Evolutionary conservation across 2,888 invertebrate genomes (phyloP), one percentile per base, ranked within the genome.

Genomic region (Homarus gammarus): DNA sequence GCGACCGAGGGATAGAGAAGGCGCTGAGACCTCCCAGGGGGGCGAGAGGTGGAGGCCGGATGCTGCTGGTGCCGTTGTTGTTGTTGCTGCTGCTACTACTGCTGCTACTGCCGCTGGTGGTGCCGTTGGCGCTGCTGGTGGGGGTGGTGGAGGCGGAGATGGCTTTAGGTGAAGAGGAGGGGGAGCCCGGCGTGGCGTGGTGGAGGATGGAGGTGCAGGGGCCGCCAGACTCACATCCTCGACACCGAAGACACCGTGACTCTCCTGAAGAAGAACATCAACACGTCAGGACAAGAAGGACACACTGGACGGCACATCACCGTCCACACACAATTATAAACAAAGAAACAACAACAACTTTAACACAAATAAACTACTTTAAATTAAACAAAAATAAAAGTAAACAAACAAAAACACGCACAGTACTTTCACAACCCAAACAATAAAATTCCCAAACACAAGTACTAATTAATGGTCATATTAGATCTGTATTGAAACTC

Each of bases 171-270:
- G 90, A 83, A 68, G 79, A 73, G 49, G 87, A 73, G 61, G 87
- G 78, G 33, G 86, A 79, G n/a, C 79, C 61, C 31, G 85, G 70
- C 0, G 87, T 77, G 33, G 89, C 72, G 72, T 77, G 87, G 79
- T 87, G 87, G 8, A 73, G 73, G 40, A 78, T 40, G 51, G 90
- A 79, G 61, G 61, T 36, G 31, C 82, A 82, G 8, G 87, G 64
- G 3, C 91, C 91, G 3, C 91, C 91, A 2, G 84, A 81, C 56
- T 91, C 91, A 84, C 91, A 91, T 6, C 91, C 91, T 12, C 91
- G 84, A 75, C 91, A 91, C 56, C 91, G 78, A 38, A 92, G 72
- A 79, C 90, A 90, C 61, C 90, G 87, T 40, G 87, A 73, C 31
- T 87, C 87, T 18, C 61, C 84, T 84, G 75, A 31, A 18, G 84